Conservation (phyloP, 2,888 invertebrate species). For the Acleris sparsana region DNA sequence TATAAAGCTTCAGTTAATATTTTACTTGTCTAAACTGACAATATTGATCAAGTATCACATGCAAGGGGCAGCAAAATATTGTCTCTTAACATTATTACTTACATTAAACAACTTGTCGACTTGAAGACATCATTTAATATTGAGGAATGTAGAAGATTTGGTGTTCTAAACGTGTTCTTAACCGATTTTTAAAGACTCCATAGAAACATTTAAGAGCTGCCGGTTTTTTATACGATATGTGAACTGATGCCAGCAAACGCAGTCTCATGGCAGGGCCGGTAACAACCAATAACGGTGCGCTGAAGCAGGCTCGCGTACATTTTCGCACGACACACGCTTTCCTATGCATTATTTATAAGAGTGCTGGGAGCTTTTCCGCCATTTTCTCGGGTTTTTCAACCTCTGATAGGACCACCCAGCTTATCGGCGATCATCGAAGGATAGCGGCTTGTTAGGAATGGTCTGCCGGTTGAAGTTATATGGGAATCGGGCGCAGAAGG, state of each 20-base stretch:
- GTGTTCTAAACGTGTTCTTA: too few species aligned
- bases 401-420: conserved; percentile 45
- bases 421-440: conserved; percentile 36
- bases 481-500: conserved; percentile 12
- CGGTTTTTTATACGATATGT: background rate
- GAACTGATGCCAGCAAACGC: conserved; percentile 9
- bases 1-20: background rate
- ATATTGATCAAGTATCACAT: too few species aligned
- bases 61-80: too few species aligned
- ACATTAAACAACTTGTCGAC: too few species aligned
- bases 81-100: too few species aligned
- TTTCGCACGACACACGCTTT: conserved; percentile 71
- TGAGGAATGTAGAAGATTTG: too few species aligned
- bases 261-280: conserved; percentile 8
- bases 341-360: conserved; percentile 74
- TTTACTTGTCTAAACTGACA: background rate
- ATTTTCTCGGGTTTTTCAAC: conserved; percentile 63
- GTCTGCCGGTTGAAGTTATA: conserved; percentile 9
- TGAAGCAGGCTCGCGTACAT: conserved; percentile 52
- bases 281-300: conserved; percentile 44
- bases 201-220: too few species aligned
- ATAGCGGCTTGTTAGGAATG: conserved; percentile 39
- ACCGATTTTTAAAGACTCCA: too few species aligned
- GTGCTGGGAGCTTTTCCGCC: conserved; percentile 67
- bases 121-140: too few species aligned